Base-by-base conservation (phyloP, 53 echinoderm and acorn worm genomes). In the Apostichopus leukothele region DNA sequence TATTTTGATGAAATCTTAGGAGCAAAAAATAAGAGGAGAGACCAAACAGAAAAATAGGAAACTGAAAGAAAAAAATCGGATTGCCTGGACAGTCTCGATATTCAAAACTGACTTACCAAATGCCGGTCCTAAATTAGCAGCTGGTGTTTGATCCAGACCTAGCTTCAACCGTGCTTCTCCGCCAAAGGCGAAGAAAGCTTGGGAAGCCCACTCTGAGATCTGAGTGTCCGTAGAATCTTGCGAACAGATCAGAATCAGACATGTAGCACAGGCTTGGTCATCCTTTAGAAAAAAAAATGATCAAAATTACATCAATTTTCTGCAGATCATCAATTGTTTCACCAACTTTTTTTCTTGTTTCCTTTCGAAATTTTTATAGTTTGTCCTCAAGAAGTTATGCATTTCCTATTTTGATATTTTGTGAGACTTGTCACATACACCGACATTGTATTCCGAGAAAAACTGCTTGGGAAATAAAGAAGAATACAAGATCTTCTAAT, bases 231-330 rank as follows among this genome's bases (percentile, higher is more conserved):
- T 90, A 18, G 95, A 75, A 13, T 93, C 95, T 59, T 91, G 84
- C 53, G 95, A 96, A 57, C 98, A 98, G 55, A 95, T 94, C 23
- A 98, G 75, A 54, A 98, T 94, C 22, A 98, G 90, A 92, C 98
- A 94, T 5, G 95, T 98, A 11, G 95, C 98, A 93, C 95, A 94
- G 11, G 98, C 98, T 74, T 98, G 98, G 76, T 98, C 98, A 91
- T 96, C 94, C 97, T 96, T 20, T 5, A 75, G 25, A 50, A 50
- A 0, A 67, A n/a, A 74, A 14, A 78, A 78, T 7, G 60, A 52
- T 83, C 55, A 83, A 52, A 61, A 14, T 57, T 57, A 7, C 57
- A 57, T 10, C 2, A 57, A 57, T 57, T 7, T 39, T 39, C 39
- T 57, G 10, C 7, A 0, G 55, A 55, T 55, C 55, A 55, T 8